Percentiles rank a stretch among this genome's conserved stretches.
phyloP scores from a whole-genome alignment of 64 coral and sea anemone species.

The Orbicella faveolata region DNA sequence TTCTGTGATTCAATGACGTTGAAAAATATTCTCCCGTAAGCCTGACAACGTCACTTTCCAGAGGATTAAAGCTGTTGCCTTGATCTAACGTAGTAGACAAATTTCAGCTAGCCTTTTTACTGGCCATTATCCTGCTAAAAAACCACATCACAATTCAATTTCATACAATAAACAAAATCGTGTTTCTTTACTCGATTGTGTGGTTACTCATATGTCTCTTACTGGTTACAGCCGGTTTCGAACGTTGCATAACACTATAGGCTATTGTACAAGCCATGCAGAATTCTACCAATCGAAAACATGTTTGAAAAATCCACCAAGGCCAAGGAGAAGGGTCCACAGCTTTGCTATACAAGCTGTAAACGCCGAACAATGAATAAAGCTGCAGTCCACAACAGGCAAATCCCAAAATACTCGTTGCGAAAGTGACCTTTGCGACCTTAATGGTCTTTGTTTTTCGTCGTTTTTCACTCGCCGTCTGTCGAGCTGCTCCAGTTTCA shows the following conservation, averaged over 20 bases:
- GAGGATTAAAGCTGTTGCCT: too few relatives aligned
- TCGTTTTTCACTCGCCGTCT: not conserved
- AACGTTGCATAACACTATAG: constrained; percentile 49
- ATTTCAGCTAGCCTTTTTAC: not conserved
- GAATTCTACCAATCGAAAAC: constrained; percentile 60
- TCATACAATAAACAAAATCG: not conserved
- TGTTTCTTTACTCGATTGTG: not conserved
- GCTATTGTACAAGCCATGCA: constrained; percentile 55
- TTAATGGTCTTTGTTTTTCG: constrained; percentile 2
- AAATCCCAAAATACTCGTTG: constrained; percentile 53
- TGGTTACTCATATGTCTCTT: not conserved
- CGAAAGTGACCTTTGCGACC: constrained; percentile 47
- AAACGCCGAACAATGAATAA: constrained; percentile 51
- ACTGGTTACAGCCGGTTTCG: not conserved
- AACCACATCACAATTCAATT: too few relatives aligned
- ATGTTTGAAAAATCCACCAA: constrained; percentile 60
- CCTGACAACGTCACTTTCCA: too few relatives aligned
- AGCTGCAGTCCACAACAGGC: constrained; percentile 57
- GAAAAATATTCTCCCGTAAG: too few relatives aligned
- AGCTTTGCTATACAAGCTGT: constrained; percentile 39
- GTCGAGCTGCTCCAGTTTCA: not conserved
- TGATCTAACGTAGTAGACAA: too few relatives aligned
- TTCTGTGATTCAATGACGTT: too few relatives aligned
- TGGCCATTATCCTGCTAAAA: too few relatives aligned
- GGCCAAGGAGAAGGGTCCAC: constrained; percentile 51